Evolutionary conservation across 2,113 vertebrate species (phyloP).

Genomic region (Callipepla californica): DNA sequence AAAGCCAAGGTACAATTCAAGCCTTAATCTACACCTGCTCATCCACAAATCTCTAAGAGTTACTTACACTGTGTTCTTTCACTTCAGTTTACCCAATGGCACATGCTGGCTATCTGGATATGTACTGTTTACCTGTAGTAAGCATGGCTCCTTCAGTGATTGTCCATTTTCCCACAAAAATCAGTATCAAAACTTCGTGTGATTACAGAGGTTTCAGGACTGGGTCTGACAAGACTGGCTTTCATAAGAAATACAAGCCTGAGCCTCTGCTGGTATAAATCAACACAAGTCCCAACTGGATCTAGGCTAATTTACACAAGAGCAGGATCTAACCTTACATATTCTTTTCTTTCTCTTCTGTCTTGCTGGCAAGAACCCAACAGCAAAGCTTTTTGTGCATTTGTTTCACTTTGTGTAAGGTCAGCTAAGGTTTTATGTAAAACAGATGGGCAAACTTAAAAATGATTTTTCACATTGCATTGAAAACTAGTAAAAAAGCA

Average conservation of each 20-base stretch:
- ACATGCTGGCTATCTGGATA: background rate
- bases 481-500: slow-evolving; percentile 44
- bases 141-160: background rate
- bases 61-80: background rate
- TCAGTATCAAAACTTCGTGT: background rate
- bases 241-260: slow-evolving; percentile 19
- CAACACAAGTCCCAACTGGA: slow-evolving; percentile 34
- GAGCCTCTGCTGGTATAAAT: slow-evolving; percentile 46
- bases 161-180: background rate
- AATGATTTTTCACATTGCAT: slow-evolving; percentile 60
- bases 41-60: background rate
- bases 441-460: slow-evolving; percentile 66
- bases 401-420: slow-evolving; percentile 67
- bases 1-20: too few species aligned
- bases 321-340: slow-evolving; percentile 31
- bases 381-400: slow-evolving; percentile 50
- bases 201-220: background rate
- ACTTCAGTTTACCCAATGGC: background rate
- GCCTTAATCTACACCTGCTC: background rate
- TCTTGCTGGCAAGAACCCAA: slow-evolving; percentile 51
- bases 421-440: slow-evolving; percentile 69
- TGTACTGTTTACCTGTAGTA: background rate
- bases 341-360: slow-evolving; percentile 17
- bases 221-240: background rate
- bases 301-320: slow-evolving; percentile 65